Evolutionary conservation across 2,113 vertebrate genomes (phyloP), one percentile per base, ranked within the genome.

Genomic region (Lucifuga dentata): DNA sequence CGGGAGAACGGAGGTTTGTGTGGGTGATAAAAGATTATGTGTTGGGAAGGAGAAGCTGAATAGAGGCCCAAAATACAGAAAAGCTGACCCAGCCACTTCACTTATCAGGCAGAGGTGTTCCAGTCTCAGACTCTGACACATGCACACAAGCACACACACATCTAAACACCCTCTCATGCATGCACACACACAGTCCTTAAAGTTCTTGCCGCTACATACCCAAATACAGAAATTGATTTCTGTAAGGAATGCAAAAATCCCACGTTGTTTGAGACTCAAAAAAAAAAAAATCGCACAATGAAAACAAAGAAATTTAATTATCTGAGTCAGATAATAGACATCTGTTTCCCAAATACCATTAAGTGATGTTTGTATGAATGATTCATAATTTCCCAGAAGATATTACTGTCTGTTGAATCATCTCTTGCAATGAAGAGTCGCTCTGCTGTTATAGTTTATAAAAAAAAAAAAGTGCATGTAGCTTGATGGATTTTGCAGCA

Each of bases 61-160:
- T 52, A n/a, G 21, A 73, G 9, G 26, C 40, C 21, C 16, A 29
- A 57, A 66, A 72, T 51, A 48, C 35, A 44, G 36, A 66, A 50
- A 38, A 15, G 62, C 69, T 60, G 62, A 80, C 38, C 74, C 61
- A 74, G 76, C 50, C 13, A 35, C 62, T 56, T 55, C 13, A 76
- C 36, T 58, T 48, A 55, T 44, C 24, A 70, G 55, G 40, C 60
- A 62, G 40, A 73, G 44, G 43, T 48, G 50, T 65, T 79, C 33
- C 15, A 78, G 23, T 45, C 44, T 33, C 16, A 64, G 55, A 43
- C 49, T 69, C 48, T 35, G 41, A 73, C 36, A 44, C 19, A 32
- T n/a, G 12, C 26, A 19, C 50, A 24, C 50, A n/a, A n/a, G 17
- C 29, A 35, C 29, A 33, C 23, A 52, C 50, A 35, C 66, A 21